Percentiles rank a stretch among this genome's conserved stretches.
Conservation (phyloP, 2,888 invertebrate species). For the Eremobia ochroleuca region DNA sequence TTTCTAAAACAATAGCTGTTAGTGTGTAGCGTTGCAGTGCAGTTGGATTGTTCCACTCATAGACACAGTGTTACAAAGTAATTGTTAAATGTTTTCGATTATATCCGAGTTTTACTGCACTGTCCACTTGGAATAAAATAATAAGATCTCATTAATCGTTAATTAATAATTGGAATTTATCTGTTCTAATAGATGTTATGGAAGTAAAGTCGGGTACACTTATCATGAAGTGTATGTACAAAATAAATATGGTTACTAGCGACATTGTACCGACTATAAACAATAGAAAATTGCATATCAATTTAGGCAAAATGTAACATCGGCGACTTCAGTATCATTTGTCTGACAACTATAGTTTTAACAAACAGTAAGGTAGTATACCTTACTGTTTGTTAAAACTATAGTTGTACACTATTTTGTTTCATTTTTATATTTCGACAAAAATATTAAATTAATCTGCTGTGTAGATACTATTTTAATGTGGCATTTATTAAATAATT, state of each 20-base stretch:
- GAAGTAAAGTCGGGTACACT: constrained; percentile 50
- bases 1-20: constrained; percentile 50
- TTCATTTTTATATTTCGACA: constrained; percentile 59
- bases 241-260: constrained; percentile 38
- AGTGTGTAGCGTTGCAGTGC: constrained; percentile 63
- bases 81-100: constrained; percentile 51
- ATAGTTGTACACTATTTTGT: constrained; percentile 43
- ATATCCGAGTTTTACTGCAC: constrained; percentile 60
- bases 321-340: constrained; percentile 39
- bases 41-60: constrained; percentile 50
- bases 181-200: constrained; percentile 60
- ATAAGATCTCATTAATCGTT: constrained; percentile 81
- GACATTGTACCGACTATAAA: constrained; percentile 60
- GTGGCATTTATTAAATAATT: constrained; percentile 82
- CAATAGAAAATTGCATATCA: constrained; percentile 66
- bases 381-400: constrained; percentile 41
- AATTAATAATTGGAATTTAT: constrained; percentile 66
- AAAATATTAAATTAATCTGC: constrained; percentile 68
- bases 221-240: constrained; percentile 47
- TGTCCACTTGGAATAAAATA: constrained; percentile 72
- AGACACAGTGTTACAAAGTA: constrained; percentile 38
- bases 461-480: constrained; percentile 65
- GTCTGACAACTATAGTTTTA: too few species aligned
- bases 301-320: constrained; percentile 55
- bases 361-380: too few species aligned